Conservation (phyloP, 2,113 vertebrate species). For the Trachemys scripta region DNA sequence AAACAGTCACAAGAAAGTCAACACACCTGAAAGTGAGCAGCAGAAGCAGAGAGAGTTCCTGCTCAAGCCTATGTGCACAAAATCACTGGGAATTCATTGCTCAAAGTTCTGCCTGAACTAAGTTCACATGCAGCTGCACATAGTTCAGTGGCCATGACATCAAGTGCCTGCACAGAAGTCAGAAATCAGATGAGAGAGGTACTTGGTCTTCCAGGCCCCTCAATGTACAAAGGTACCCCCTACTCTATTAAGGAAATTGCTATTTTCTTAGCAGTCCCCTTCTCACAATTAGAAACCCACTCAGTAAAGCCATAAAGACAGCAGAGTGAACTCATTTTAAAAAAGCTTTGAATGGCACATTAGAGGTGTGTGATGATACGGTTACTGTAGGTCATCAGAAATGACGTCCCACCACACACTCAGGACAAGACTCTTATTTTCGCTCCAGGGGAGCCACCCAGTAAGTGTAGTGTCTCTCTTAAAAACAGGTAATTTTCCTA, state of each 20-base stretch:
- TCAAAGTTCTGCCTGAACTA: conserved; percentile 26
- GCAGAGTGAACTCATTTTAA: conserved; percentile 29
- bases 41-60: not conserved
- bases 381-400: conserved; percentile 1
- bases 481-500: not conserved
- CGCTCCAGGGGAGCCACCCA: not conserved
- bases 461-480: not conserved
- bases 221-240: conserved; percentile 53
- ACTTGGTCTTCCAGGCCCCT: conserved; percentile 43
- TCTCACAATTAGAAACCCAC: conserved; percentile 57
- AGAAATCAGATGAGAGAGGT: conserved; percentile 27
- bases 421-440: not conserved
- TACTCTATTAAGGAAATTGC: conserved; percentile 40
- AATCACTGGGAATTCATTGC: not conserved
- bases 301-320: conserved; percentile 26
- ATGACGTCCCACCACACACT: not conserved
- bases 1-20: conserved; percentile 14
- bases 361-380: not conserved
- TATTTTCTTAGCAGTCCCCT: not conserved
- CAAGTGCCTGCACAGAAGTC: conserved; percentile 32
- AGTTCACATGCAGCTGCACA: conserved; percentile 52
- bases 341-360: not conserved
- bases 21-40: not conserved
- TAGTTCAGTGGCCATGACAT: conserved; percentile 54
- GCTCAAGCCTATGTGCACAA: not conserved